Evolutionary conservation across 1,140 invertebrate genomes (phyloP).

Genomic region (Bombus balteatus): DNA sequence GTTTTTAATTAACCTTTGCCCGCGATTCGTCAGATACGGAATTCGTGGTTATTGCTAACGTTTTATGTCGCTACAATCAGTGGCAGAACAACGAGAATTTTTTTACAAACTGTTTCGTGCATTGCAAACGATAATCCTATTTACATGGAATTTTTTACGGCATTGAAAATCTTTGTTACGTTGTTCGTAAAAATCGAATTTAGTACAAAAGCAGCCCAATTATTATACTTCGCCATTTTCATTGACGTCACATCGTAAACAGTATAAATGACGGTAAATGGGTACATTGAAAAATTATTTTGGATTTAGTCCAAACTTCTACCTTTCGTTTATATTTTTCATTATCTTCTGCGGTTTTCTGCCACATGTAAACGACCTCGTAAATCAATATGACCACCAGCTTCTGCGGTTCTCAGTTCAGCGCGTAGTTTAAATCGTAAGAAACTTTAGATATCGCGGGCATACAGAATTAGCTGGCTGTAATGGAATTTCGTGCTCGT

Average conservation of each 20-base stretch:
- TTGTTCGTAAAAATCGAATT: no score
- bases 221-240: neutral
- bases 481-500: no score
- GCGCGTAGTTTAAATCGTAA: slow-evolving; percentile 15
- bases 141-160: no score
- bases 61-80: neutral
- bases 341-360: neutral
- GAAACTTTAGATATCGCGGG: neutral
- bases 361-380: neutral
- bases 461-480: neutral
- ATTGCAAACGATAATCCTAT: no score
- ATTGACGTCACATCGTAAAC: neutral
- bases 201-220: neutral
- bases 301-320: neutral
- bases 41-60: neutral
- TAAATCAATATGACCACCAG: slow-evolving; percentile 25
- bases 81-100: neutral
- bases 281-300: neutral
- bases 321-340: neutral
- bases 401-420: slow-evolving; percentile 11
- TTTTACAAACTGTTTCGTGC: neutral
- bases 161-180: no score
- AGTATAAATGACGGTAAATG: neutral
- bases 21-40: neutral
- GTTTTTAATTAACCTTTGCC: slow-evolving; percentile 1